Evolutionary conservation across 2,888 invertebrate species (phyloP).

Genomic region (Mythimna lalbum): DNA sequence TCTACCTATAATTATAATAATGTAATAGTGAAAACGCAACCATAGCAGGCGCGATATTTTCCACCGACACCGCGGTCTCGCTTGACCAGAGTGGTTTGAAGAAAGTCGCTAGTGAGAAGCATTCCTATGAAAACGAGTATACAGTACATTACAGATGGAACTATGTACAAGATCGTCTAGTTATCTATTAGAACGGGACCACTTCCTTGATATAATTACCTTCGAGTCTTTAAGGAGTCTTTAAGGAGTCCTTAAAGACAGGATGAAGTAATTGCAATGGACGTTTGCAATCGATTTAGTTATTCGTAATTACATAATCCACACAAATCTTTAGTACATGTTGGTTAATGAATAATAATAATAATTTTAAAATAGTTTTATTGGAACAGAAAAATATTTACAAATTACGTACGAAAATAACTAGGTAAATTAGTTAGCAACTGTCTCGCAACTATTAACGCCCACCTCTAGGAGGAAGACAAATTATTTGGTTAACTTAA

Average conservation of each 20-base stretch:
- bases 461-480: no score
- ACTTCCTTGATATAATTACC: constrained; percentile 49
- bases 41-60: constrained; percentile 58
- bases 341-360: no score
- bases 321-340: neutral
- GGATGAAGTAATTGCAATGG: constrained; percentile 30
- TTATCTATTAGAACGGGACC: constrained; percentile 58
- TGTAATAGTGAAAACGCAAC: constrained; percentile 62
- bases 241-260: constrained; percentile 31
- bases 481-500: neutral
- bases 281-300: neutral
- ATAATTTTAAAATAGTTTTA: no score
- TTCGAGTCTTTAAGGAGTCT: constrained; percentile 14
- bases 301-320: neutral
- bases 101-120: constrained; percentile 66
- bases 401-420: no score
- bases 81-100: constrained; percentile 61
- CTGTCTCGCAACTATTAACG: no score
- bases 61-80: constrained; percentile 54
- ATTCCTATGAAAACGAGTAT: constrained; percentile 70
- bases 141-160: constrained; percentile 32
- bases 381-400: no score
- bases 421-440: no score
- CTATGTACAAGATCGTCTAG: constrained; percentile 17
- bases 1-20: constrained; percentile 41